Evolutionary conservation across 2,113 vertebrate genomes (phyloP).

Genomic region (Pseudois nayaur): DNA sequence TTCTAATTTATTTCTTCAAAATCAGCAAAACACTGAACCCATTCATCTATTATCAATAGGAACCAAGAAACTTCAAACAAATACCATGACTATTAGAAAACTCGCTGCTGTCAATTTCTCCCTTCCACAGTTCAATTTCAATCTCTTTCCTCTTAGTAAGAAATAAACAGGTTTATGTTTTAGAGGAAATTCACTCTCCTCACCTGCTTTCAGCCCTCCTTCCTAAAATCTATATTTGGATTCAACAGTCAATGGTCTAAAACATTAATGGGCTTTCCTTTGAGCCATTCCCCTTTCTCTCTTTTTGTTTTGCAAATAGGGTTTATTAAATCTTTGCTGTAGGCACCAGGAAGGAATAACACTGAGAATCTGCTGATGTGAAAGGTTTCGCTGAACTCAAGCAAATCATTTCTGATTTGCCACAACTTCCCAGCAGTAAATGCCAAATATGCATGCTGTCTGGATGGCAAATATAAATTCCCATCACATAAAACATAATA

Average conservation of each 20-base stretch:
- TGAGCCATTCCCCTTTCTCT: slow-evolving; percentile 37
- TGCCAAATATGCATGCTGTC: background rate
- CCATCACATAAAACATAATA: background rate
- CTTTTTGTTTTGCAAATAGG: slow-evolving; percentile 63
- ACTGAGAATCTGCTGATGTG: slow-evolving; percentile 63
- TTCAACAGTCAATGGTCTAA: slow-evolving; percentile 37
- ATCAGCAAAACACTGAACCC: background rate
- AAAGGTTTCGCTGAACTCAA: slow-evolving; percentile 59
- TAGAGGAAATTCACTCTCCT: slow-evolving; percentile 19
- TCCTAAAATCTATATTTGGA: slow-evolving; percentile 61
- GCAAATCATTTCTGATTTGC: slow-evolving; percentile 62
- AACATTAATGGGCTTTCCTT: slow-evolving; percentile 49
- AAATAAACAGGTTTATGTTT: slow-evolving; percentile 2
- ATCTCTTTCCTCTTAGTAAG: background rate
- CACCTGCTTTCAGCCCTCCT: background rate
- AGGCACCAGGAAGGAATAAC: slow-evolving; percentile 60
- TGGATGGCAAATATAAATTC: slow-evolving; percentile 42
- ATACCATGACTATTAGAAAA: background rate
- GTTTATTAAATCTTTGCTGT: slow-evolving; percentile 69
- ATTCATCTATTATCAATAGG: background rate
- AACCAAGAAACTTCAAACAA: slow-evolving; percentile 9
- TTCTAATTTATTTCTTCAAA: background rate
- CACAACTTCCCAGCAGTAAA: slow-evolving; percentile 40
- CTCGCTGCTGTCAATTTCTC: background rate
- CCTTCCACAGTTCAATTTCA: background rate